phyloP scores from a whole-genome alignment of 2,797 vertebrate genomes.

The Eulemur albifrons region DNA sequence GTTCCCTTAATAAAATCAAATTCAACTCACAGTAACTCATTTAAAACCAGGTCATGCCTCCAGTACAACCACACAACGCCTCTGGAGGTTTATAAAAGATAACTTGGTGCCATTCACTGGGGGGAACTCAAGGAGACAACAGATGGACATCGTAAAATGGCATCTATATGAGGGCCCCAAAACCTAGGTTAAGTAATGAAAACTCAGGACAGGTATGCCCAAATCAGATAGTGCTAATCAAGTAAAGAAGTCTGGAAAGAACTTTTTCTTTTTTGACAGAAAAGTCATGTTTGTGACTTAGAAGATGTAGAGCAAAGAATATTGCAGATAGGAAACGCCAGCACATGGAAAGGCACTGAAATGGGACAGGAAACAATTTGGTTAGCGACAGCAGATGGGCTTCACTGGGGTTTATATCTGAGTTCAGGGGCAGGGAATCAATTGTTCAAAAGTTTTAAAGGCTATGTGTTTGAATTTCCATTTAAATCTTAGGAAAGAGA shows the following conservation, averaged over 20 bases:
- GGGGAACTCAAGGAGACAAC: neutral
- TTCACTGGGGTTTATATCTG: neutral
- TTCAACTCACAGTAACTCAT: conserved; percentile 13
- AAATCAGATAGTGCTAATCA: neutral
- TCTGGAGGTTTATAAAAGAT: neutral
- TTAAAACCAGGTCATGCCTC: conserved; percentile 30
- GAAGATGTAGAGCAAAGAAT: neutral
- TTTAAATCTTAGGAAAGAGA: neutral
- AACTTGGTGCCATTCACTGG: rapidly evolving
- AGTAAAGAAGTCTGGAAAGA: neutral
- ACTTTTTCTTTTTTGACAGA: neutral
- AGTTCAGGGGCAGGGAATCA: neutral
- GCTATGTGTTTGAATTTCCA: neutral
- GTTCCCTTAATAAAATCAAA: conserved; percentile 36
- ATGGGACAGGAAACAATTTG: neutral
- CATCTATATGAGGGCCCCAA: neutral
- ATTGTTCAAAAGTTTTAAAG: neutral
- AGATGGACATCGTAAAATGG: neutral
- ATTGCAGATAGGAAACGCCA: neutral
- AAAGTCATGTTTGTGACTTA: neutral
- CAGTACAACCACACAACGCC: neutral
- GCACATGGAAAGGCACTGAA: neutral
- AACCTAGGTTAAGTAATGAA: neutral
- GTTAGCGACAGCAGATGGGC: neutral
- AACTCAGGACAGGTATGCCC: neutral